phyloP scores from a whole-genome alignment of 2,113 vertebrate genomes.

The Apteryx mantelli region DNA sequence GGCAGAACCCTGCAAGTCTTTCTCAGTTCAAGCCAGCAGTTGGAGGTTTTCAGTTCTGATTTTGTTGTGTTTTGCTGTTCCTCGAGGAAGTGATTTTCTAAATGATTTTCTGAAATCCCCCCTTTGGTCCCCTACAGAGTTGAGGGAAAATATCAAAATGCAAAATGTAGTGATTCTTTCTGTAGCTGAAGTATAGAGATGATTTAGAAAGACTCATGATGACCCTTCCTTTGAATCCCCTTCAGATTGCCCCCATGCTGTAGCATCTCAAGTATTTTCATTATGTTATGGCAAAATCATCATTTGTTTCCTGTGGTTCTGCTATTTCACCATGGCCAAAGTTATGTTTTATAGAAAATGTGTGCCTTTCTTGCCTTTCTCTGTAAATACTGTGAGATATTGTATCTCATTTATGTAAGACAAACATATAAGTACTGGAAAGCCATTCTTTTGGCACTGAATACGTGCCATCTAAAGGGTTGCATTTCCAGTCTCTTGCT shows the following conservation, averaged over 20 bases:
- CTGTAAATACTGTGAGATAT: not conserved
- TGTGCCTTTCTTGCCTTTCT: not conserved
- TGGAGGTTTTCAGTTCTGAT: not conserved
- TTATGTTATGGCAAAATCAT: not conserved
- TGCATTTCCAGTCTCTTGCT: not conserved
- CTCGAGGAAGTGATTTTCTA: not conserved
- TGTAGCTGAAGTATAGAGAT: not conserved
- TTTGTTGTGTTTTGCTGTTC: not conserved
- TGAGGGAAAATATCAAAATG: not conserved
- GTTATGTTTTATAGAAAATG: not conserved
- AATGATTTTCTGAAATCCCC: not conserved
- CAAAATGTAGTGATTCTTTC: not conserved
- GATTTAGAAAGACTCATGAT: not conserved
- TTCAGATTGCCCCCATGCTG: not conserved
- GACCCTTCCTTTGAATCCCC: not conserved
- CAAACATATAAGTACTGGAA: not conserved
- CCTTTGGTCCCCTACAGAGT: not conserved
- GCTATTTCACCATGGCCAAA: not conserved
- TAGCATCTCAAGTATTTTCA: not conserved
- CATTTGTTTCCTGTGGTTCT: not conserved
- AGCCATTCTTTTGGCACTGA: not conserved
- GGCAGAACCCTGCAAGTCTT: not conserved
- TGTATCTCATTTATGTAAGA: not conserved
- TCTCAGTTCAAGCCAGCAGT: not conserved
- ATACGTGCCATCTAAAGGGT: not conserved